phyloP scores from a whole-genome alignment of 2,797 vertebrate genomes.

The Thalassophryne amazonica region DNA sequence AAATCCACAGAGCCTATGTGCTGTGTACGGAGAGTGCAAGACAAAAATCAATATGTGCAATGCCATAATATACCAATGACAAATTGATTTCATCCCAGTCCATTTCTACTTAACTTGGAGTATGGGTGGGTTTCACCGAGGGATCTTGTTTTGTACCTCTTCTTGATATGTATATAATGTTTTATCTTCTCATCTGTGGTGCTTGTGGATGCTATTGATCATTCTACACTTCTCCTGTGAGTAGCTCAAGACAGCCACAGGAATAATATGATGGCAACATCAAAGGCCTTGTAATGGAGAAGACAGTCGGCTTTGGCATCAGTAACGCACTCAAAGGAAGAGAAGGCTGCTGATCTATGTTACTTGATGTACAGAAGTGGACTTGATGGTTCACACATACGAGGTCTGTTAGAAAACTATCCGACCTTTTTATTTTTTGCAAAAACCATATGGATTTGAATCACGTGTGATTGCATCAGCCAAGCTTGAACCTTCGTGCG shows the following conservation, averaged over 20 bases:
- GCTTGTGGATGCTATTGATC: slow-evolving; percentile 69
- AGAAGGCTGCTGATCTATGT: slow-evolving; percentile 25
- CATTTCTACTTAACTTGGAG: slow-evolving; percentile 61
- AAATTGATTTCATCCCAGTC: slow-evolving; percentile 78
- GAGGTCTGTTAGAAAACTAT: no score
- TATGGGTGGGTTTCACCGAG: slow-evolving; percentile 45
- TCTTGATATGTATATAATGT: slow-evolving; percentile 63
- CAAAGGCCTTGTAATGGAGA: slow-evolving; percentile 52
- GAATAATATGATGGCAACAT: slow-evolving; percentile 59
- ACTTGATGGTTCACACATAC: slow-evolving; percentile 15
- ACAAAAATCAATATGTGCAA: slow-evolving; percentile 77
- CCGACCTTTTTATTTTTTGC: no score
- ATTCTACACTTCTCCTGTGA: slow-evolving; percentile 52
- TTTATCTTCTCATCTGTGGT: slow-evolving; percentile 67
- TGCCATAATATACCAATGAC: slow-evolving; percentile 76
- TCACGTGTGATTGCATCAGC: no score
- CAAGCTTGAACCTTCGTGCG: no score
- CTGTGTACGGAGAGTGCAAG: slow-evolving; percentile 43
- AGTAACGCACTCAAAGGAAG: slow-evolving; percentile 12
- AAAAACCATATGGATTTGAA: no score
- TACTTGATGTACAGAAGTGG: slow-evolving; percentile 16
- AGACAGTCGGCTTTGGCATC: slow-evolving; percentile 9
- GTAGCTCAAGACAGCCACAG: slow-evolving; percentile 29
- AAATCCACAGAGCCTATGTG: slow-evolving; percentile 64
- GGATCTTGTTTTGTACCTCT: slow-evolving; percentile 47